These are phyloP conservation scores for Calameuta filiformis DNA, from an alignment of 2,888 invertebrate genomes.

Conservation along the genomic window DNA sequence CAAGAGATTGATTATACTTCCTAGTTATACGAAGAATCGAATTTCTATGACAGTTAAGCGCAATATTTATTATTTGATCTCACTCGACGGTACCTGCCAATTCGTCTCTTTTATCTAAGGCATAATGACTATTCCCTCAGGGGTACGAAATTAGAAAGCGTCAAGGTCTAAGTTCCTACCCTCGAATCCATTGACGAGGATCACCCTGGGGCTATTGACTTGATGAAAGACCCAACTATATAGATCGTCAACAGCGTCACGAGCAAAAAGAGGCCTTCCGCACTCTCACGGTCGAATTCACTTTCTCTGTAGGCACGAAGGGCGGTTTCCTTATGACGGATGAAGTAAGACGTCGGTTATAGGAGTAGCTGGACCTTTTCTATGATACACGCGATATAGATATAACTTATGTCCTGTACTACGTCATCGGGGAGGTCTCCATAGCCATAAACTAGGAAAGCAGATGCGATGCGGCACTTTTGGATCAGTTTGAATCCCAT, in stretches of 20 bases:
- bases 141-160: neutral
- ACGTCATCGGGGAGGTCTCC: neutral
- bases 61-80: neutral
- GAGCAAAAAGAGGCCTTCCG: neutral
- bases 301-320: neutral
- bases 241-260: neutral
- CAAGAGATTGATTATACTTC: neutral
- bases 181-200: neutral
- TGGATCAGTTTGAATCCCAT: constrained; percentile 30
- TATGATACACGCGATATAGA: neutral
- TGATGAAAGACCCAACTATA: neutral
- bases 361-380: neutral
- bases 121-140: neutral
- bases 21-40: neutral
- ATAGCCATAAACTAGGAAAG: neutral
- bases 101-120: neutral
- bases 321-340: neutral
- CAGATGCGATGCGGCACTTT: constrained; percentile 28
- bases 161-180: neutral
- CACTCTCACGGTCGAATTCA: neutral
- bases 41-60: neutral
- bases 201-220: neutral
- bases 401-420: neutral
- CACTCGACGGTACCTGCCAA: neutral
- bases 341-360: neutral